Percentiles rank a stretch among this genome's conserved stretches.
Evolutionary conservation across 2,113 vertebrate genomes (phyloP).

Genomic region (Elephantulus edwardii): DNA sequence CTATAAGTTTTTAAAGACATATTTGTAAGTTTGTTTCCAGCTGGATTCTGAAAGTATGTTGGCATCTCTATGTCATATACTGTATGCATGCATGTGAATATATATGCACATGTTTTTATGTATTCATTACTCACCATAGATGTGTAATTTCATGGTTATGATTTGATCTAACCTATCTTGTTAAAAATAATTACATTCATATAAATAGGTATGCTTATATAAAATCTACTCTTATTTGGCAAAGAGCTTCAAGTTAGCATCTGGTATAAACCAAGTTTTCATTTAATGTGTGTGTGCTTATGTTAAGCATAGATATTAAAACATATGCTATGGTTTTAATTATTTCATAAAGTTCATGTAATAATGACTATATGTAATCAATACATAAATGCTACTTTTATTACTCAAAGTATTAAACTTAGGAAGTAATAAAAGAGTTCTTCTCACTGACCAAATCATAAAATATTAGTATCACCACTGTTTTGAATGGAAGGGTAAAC

Average conservation of each 20-base stretch:
- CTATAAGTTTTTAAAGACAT: constrained; percentile 63
- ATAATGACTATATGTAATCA: constrained; percentile 39
- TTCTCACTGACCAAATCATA: background rate
- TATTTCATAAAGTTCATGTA: constrained; percentile 3
- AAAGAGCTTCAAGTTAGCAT: constrained; percentile 62
- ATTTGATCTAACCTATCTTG: constrained; percentile 69
- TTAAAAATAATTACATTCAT: constrained; percentile 71
- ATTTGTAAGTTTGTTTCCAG: constrained; percentile 70
- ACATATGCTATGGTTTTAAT: background rate
- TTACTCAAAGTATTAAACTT: constrained; percentile 31
- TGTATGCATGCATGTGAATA: constrained; percentile 66
- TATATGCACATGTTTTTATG: constrained; percentile 67
- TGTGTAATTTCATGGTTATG: constrained; percentile 62
- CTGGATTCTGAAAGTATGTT: constrained; percentile 65
- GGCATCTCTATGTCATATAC: constrained; percentile 57
- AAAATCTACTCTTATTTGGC: constrained; percentile 70
- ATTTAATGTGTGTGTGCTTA: constrained; percentile 38
- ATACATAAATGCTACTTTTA: background rate
- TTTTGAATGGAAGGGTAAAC: background rate
- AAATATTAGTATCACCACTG: background rate
- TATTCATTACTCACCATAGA: constrained; percentile 57
- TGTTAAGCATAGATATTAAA: constrained; percentile 40
- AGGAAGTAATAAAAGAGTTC: background rate
- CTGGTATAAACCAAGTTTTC: constrained; percentile 67
- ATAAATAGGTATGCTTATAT: constrained; percentile 69